Conservation (phyloP, 2,113 vertebrate species). For the Tachysurus fulvidraco region DNA sequence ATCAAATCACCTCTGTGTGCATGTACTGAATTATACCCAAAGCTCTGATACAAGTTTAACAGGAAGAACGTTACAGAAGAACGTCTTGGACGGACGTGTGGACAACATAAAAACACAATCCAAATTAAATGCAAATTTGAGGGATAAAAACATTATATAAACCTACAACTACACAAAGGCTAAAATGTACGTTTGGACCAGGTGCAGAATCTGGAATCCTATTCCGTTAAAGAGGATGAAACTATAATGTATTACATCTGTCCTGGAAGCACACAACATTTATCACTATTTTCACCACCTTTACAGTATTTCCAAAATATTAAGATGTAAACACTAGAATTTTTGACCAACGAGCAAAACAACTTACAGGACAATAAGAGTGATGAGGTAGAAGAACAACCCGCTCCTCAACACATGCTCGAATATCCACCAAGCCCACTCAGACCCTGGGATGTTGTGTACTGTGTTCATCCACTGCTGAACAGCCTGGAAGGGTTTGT, state of each 20-base stretch:
- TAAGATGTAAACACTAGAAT: not conserved
- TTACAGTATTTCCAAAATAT: not conserved
- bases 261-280: not conserved
- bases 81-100: not conserved
- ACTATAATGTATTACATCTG: not conserved
- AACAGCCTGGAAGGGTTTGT: conserved; percentile 75
- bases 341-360: not conserved
- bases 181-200: too few relatives aligned
- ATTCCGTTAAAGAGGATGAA: not conserved
- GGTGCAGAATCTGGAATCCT: not conserved
- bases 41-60: not conserved
- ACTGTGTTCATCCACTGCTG: conserved; percentile 75
- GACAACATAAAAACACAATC: not conserved
- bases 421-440: conserved; percentile 87
- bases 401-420: conserved; percentile 79
- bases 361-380: conserved; percentile 82
- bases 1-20: not conserved
- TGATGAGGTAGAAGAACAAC: conserved; percentile 87
- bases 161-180: too few relatives aligned
- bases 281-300: not conserved
- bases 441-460: conserved; percentile 43
- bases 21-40: not conserved
- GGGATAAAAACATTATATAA: too few relatives aligned
- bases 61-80: not conserved
- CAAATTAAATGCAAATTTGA: not conserved